A percentile compares a stretch with the other conserved stretches of the same genome.
Evolutionary conservation across 2,888 invertebrate species (phyloP).

Genomic region (Drosophila seclusa): DNA sequence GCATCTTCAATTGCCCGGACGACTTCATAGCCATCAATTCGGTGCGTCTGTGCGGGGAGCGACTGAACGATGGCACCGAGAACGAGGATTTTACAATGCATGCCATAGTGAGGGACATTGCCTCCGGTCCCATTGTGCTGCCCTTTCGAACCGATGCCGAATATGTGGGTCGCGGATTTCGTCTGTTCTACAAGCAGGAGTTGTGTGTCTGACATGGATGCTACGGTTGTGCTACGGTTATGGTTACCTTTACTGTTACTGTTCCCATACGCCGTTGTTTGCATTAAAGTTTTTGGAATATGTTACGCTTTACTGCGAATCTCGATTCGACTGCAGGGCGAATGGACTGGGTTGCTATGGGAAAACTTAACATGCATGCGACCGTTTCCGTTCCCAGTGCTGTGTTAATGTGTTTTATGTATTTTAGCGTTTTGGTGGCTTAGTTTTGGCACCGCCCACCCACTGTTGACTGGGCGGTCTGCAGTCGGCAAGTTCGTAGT

Average conservation of each 20-base stretch:
- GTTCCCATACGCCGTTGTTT: slow-evolving; percentile 57
- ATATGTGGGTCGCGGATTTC: slow-evolving; percentile 89
- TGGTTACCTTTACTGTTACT: slow-evolving; percentile 30
- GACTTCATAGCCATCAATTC: slow-evolving; percentile 90
- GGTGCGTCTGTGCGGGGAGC: slow-evolving; percentile 90
- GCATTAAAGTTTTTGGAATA: slow-evolving; percentile 53
- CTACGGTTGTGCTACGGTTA: slow-evolving; percentile 16
- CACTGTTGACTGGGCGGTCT: slow-evolving; percentile 56
- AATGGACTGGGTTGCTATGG: slow-evolving; percentile 47
- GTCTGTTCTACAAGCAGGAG: slow-evolving; percentile 89
- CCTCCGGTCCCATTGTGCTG: slow-evolving; percentile 89
- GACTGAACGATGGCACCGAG: slow-evolving; percentile 88
- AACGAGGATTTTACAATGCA: slow-evolving; percentile 87
- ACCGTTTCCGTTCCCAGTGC: slow-evolving; percentile 74
- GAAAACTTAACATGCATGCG: slow-evolving; percentile 62
- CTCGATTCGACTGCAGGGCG: slow-evolving; percentile 58
- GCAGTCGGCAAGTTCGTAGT: slow-evolving; percentile 63
- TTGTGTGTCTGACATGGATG: slow-evolving; percentile 85
- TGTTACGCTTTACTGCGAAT: slow-evolving; percentile 64
- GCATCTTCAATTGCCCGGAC: slow-evolving; percentile 90
- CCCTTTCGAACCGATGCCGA: slow-evolving; percentile 89
- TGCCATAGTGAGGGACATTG: slow-evolving; percentile 89
- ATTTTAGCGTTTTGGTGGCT: slow-evolving; percentile 75
- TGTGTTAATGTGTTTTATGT: slow-evolving; percentile 82
- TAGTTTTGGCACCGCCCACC: slow-evolving; percentile 78